phyloP scores from a whole-genome alignment of 1,140 invertebrate species.

The Patella vulgata region DNA sequence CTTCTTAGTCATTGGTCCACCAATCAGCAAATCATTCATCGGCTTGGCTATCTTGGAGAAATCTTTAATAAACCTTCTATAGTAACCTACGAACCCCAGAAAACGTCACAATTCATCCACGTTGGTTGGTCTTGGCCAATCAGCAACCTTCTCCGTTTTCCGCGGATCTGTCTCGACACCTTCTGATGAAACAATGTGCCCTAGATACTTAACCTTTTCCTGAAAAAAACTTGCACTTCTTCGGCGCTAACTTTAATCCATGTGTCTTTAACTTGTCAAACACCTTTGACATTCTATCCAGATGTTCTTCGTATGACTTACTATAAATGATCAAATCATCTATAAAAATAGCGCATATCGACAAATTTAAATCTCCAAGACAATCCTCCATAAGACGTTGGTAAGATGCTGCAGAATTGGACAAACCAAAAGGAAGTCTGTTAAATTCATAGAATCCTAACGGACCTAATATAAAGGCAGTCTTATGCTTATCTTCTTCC shows the following conservation, averaged over 20 bases:
- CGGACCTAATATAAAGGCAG: conserved; percentile 34
- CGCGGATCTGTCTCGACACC: conserved; percentile 41
- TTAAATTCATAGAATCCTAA: conserved; percentile 29
- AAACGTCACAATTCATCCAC: conserved; percentile 49
- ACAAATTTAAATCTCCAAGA: conserved; percentile 21
- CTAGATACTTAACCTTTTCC: conserved; percentile 39
- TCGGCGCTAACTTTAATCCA: conserved; percentile 23
- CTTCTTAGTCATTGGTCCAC: conserved; percentile 26
- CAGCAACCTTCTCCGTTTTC: conserved; percentile 47
- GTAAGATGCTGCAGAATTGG: conserved; percentile 37
- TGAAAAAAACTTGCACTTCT: conserved; percentile 61
- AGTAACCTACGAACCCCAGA: no score
- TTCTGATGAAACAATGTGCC: conserved; percentile 38
- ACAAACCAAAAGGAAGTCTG: conserved; percentile 23
- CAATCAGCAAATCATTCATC: no score
- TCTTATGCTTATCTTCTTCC: conserved; percentile 52
- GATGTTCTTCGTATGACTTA: conserved; percentile 19
- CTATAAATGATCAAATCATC: conserved; percentile 34
- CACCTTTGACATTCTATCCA: conserved; percentile 17
- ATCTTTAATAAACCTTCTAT: no score
- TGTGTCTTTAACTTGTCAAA: conserved; percentile 16
- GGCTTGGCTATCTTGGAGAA: conserved; percentile 41
- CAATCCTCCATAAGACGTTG: conserved; percentile 43
- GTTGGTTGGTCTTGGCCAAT: conserved; percentile 45
- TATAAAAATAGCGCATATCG: conserved; percentile 15